Base-by-base conservation (phyloP, 1,140 invertebrate genomes). In the Hydropsyche tenuis region DNA sequence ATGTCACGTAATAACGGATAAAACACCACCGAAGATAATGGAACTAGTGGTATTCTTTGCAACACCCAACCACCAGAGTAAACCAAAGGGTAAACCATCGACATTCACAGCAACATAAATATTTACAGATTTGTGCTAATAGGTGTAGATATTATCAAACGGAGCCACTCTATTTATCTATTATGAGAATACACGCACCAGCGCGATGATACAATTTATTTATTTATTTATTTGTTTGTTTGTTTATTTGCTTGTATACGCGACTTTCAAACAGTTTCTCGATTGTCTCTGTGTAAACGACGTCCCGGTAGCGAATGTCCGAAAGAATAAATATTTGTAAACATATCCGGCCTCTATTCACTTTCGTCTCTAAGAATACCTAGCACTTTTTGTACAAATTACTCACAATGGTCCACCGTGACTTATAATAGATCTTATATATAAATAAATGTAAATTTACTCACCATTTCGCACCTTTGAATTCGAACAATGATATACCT, bases 251-350 rank as follows among this genome's bases (percentile, higher is more conserved):
- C 18, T 18, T 53, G 20, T 9, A 7, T 16, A 9, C 51, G 51
- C 16, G 3, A 37, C 9, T 37, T 37, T 37, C 30, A 37, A 37
- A 37, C 30, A 25, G 23, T 60, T 25, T 3, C 18, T 14, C 56
- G 56, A 60, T 60, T 60, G 56, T 60, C 56, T 60, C 56, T 60
- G 20, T 60, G 48, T 53, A 53, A 60, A 60, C 56, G 18, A 1
- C 11, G 12, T 60, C 23, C 20, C 56, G 56, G 56, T 60, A 65
- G 63, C 63, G 42, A 43, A 65, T 45, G 63, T 45, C 63, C 42
- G 30, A 53, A 37, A 56, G 14, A 56, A 70, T 70, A 70, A 70
- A 70, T 70, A 70, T 70, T 70, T 70, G 68, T 70, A 70, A 9
- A 70, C 48, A 70, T 70, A 70, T 69, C 66, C 66, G 66, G 51